Evolutionary conservation across 2,113 vertebrate genomes (phyloP).

Genomic region (Ramphastos sulfuratus): DNA sequence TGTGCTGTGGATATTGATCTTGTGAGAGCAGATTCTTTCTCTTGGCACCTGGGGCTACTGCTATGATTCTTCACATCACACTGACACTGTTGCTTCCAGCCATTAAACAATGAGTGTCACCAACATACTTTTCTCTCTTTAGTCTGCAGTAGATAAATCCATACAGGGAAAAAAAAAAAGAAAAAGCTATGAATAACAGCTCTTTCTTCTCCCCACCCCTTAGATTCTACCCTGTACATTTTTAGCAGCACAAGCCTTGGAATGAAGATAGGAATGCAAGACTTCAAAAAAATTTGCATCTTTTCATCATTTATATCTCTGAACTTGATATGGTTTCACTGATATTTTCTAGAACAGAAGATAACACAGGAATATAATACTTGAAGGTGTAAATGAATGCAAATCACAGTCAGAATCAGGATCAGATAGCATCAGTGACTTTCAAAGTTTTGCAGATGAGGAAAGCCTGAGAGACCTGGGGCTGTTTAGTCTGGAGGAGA

Average conservation of each 20-base stretch:
- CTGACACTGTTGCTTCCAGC: slow-evolving; percentile 20
- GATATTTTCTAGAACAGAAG: background rate
- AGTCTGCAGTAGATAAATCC: background rate
- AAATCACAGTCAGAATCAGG: background rate
- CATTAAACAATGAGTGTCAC: slow-evolving; percentile 12
- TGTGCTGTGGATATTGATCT: slow-evolving; percentile 39
- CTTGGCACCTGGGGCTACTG: background rate
- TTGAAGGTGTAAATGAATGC: background rate
- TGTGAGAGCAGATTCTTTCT: background rate
- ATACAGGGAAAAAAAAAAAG: background rate
- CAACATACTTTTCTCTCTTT: slow-evolving; percentile 6
- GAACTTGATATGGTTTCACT: background rate
- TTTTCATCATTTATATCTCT: background rate
- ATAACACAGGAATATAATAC: background rate
- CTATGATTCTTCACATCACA: background rate
- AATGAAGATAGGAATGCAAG: background rate
- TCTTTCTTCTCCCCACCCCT: background rate
- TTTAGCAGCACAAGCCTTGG: background rate
- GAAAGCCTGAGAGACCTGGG: too few relatives aligned
- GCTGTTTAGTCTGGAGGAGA: too few relatives aligned
- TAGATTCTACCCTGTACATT: background rate
- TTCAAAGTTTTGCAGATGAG: background rate
- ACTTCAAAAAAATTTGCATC: background rate
- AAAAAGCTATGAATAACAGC: background rate
- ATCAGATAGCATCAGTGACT: background rate